These are phyloP conservation scores for Petrophora chlorosata DNA, from an alignment of 2,888 invertebrate species.

Conservation along the genomic window DNA sequence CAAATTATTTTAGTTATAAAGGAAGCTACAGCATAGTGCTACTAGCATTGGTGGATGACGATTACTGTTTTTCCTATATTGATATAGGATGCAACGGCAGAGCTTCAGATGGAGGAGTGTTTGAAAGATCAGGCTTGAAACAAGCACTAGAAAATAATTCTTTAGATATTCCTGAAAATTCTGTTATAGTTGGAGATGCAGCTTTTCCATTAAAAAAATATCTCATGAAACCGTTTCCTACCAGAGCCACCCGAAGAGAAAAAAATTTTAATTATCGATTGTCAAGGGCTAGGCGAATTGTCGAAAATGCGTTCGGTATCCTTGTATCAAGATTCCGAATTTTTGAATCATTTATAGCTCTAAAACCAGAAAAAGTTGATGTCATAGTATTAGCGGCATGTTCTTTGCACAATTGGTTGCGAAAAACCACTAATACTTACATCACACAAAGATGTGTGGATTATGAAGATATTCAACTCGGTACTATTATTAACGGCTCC, in stretches of 20 bases:
- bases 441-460: constrained; percentile 30
- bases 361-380: constrained; percentile 32
- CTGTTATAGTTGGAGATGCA: constrained; percentile 24
- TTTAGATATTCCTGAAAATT: constrained; percentile 16
- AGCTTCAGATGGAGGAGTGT: constrained; percentile 25
- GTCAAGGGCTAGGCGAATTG: constrained; percentile 21
- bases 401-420: constrained; percentile 38
- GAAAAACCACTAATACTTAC: constrained; percentile 32
- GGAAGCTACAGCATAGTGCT: constrained; percentile 19
- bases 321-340: constrained; percentile 14
- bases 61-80: constrained; percentile 32
- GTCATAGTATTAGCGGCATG: constrained; percentile 32
- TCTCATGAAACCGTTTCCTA: constrained; percentile 24
- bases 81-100: constrained; percentile 31
- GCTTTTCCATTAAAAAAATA: constrained; percentile 30
- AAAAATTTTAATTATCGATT: constrained; percentile 13
- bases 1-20: constrained; percentile 13
- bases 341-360: constrained; percentile 15
- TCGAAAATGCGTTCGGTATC: constrained; percentile 27
- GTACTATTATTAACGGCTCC: constrained; percentile 5
- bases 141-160: constrained; percentile 4
- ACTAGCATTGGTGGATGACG: constrained; percentile 36
- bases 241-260: constrained; percentile 16
- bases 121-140: constrained; percentile 1
- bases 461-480: constrained; percentile 2